Conservation (phyloP, 2,113 vertebrate species). For the Gymnogyps californianus region DNA sequence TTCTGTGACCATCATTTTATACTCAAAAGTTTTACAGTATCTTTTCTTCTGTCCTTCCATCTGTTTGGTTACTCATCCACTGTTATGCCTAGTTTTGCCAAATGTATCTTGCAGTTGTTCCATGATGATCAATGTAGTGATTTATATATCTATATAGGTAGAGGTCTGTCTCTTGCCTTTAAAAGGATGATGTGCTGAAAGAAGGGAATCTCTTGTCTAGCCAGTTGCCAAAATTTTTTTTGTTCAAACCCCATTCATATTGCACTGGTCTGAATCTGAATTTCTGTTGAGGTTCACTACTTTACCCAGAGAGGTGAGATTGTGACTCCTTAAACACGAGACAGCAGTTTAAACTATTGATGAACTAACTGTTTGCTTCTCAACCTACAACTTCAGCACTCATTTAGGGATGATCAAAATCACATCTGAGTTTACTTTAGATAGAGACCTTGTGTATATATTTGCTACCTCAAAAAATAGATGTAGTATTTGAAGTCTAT, state of each 20-base stretch:
- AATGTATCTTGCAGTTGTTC: background rate
- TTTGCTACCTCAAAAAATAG: background rate
- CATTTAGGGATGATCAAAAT: background rate
- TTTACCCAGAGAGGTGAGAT: background rate
- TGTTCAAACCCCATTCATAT: fast-evolving
- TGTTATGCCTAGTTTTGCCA: background rate
- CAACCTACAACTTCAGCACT: background rate
- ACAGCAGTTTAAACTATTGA: background rate
- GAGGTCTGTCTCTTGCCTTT: background rate
- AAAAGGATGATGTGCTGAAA: background rate
- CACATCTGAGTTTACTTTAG: background rate
- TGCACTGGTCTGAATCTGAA: background rate
- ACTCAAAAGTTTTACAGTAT: background rate
- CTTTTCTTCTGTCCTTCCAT: background rate
- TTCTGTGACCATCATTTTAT: background rate
- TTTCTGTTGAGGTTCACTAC: background rate
- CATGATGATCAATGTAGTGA: background rate
- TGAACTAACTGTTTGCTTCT: background rate
- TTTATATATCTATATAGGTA: background rate
- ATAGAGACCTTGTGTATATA: background rate
- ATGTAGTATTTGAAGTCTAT: background rate
- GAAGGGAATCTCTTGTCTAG: background rate
- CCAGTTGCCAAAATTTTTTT: background rate
- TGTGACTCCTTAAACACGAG: background rate
- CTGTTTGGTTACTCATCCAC: background rate